phyloP scores from a whole-genome alignment of 2,113 vertebrate species.

The Gymnogyps californianus region DNA sequence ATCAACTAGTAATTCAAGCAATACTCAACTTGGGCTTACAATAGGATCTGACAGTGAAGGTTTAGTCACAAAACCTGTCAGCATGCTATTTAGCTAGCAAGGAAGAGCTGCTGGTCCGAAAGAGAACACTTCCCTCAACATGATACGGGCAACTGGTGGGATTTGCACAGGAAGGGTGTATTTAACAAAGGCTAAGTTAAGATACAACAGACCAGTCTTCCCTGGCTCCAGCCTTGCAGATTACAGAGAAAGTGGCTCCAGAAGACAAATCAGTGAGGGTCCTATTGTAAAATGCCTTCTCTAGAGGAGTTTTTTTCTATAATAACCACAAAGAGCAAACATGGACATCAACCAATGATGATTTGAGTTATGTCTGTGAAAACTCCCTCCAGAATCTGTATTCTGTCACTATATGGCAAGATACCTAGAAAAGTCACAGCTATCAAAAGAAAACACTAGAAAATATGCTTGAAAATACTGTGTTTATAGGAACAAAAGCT shows the following conservation, averaged over 20 bases:
- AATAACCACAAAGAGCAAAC: neutral
- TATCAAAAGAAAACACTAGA: neutral
- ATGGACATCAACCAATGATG: fast-evolving
- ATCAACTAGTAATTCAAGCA: neutral
- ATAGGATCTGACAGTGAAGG: neutral
- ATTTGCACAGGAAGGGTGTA: neutral
- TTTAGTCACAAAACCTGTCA: neutral
- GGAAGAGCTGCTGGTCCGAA: neutral
- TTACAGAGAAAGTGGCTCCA: neutral
- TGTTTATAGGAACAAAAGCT: neutral
- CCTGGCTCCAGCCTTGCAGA: neutral
- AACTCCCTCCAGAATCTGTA: neutral
- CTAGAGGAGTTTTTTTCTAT: neutral
- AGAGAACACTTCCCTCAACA: neutral
- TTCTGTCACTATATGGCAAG: neutral
- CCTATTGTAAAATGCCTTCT: neutral
- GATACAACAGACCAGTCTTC: neutral
- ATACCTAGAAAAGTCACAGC: neutral
- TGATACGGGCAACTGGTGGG: neutral
- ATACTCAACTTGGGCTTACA: neutral
- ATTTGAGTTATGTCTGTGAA: neutral
- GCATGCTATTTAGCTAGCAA: neutral
- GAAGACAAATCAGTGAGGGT: neutral
- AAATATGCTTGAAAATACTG: neutral
- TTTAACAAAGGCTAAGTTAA: neutral